Percentiles rank a stretch among this genome's conserved stretches.
Conservation (phyloP, 2,888 invertebrate genomes). For the Chloroclysta siterata region DNA sequence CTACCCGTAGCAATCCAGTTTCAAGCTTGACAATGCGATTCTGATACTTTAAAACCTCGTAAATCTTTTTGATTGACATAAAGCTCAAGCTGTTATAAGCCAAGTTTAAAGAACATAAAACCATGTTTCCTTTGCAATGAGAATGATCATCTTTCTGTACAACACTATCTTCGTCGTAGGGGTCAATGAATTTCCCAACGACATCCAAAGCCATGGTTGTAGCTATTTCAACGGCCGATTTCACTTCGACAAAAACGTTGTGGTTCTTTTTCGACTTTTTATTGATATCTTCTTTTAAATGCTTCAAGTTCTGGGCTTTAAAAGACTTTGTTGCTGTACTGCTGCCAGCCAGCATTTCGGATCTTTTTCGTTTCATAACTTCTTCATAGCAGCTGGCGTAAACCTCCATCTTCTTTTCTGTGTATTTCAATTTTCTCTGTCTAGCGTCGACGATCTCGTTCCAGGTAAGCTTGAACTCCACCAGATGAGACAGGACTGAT, state of each 20-base stretch:
- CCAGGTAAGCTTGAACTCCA: constrained; percentile 50
- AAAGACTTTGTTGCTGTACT: not conserved
- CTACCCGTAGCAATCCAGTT: constrained; percentile 56
- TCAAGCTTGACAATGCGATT: constrained; percentile 22
- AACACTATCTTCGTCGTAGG: constrained; percentile 45
- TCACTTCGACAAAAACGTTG: constrained; percentile 1
- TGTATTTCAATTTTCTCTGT: constrained; percentile 42
- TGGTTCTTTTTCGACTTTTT: constrained; percentile 1
- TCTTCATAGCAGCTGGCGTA: constrained; percentile 46
- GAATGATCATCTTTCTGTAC: constrained; percentile 36
- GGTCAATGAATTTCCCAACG: constrained; percentile 49
- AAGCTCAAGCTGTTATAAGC: constrained; percentile 57
- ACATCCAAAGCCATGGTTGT: constrained; percentile 43
- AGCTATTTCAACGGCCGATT: constrained; percentile 37
- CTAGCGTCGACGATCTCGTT: constrained; percentile 46
- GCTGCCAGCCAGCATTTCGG: not conserved
- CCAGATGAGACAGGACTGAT: constrained; percentile 52
- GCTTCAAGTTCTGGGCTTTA: constrained; percentile 3
- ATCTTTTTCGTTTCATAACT: constrained; percentile 16
- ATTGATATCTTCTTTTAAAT: constrained; percentile 4
- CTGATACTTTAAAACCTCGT: constrained; percentile 57
- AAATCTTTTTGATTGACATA: constrained; percentile 47
- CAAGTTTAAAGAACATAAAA: constrained; percentile 60
- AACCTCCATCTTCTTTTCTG: constrained; percentile 40
- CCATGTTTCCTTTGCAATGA: constrained; percentile 56